Base-by-base conservation (phyloP, 2,888 invertebrate species). In the Calameuta idolon region DNA sequence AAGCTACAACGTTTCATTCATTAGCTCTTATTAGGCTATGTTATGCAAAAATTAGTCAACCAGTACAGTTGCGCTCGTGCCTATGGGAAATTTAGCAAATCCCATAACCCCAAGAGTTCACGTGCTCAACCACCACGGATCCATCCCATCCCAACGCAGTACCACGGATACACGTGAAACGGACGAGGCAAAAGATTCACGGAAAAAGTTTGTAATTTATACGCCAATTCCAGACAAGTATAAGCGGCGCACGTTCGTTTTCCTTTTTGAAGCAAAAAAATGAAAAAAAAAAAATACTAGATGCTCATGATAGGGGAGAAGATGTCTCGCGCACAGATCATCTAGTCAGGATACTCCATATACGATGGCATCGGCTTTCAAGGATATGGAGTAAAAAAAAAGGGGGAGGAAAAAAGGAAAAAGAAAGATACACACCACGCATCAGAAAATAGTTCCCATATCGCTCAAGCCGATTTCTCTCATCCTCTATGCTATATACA, bases 41-140 rank as follows among this genome's bases (percentile, higher is more conserved):
- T 89, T 89, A 89, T 89, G 89, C 88, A 86, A 88, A 87, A 89
- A 88, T 87, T 86, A 88, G 86, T 85, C 84, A 85, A 84, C 86
- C 83, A 79, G 81, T 82, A 79, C 81, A 23, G 55, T 55, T 9
- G 55, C 55, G 23, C 23, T 55, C 55, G 55, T 55, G 82, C 78
- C 84, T 82, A 85, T 81, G 82, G 85, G 84, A 87, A 88, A 87
- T 87, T 55, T 86, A 85, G 82, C 69, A 69, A 79, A 73, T 73
- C 75, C 69, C 34, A 31, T 69, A 75, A 73, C 73, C 73, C 75
- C 74, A 69, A 23, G 74, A 30, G 30, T n/a, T 35, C 74, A 37
- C 31, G 55, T 76, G 12, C 75, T 40, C 69, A 73, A 35, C 71
- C 69, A 69, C 73, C 69, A 75, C 69, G 40, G 68, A 34, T 75